phyloP scores from a whole-genome alignment of 2,888 invertebrate species.

The Chymomyza amoena region DNA sequence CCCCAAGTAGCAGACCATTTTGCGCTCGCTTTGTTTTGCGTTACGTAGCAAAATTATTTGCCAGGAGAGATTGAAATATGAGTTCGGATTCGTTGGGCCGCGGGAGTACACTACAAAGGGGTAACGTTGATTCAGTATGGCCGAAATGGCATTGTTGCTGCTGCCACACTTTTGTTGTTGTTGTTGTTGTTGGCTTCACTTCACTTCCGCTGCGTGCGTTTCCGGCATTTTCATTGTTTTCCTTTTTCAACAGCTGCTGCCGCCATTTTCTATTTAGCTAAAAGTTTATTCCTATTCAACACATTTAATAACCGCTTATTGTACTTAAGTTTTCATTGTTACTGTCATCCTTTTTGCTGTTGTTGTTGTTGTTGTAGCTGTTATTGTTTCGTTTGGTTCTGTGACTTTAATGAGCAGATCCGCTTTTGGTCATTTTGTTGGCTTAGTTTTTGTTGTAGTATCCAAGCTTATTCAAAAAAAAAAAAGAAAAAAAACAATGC shows the following conservation, averaged over 20 bases:
- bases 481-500: not conserved
- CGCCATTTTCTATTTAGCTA: conserved; percentile 65
- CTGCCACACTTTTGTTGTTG: not conserved
- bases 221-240: conserved; percentile 60
- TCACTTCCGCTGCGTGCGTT: conserved; percentile 56
- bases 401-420: conserved; percentile 37
- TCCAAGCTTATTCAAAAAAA: conserved; percentile 1
- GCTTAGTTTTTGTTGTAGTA: conserved; percentile 4
- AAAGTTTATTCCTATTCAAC: conserved; percentile 69
- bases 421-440: conserved; percentile 37
- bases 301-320: conserved; percentile 72
- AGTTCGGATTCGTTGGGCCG: not conserved
- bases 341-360: conserved; percentile 17
- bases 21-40: conserved; percentile 58
- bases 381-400: conserved; percentile 7
- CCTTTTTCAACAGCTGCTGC: not conserved
- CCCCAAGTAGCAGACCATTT: conserved; percentile 43
- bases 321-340: conserved; percentile 64
- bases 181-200: conserved; percentile 18
- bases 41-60: conserved; percentile 45
- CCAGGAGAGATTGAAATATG: not conserved
- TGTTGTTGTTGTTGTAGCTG: conserved; percentile 4
- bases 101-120: not conserved
- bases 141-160: conserved; percentile 41
- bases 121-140: not conserved